Base-by-base conservation (phyloP, 2,113 vertebrate genomes). In the Sinocyclocheilus anshuiensis region DNA sequence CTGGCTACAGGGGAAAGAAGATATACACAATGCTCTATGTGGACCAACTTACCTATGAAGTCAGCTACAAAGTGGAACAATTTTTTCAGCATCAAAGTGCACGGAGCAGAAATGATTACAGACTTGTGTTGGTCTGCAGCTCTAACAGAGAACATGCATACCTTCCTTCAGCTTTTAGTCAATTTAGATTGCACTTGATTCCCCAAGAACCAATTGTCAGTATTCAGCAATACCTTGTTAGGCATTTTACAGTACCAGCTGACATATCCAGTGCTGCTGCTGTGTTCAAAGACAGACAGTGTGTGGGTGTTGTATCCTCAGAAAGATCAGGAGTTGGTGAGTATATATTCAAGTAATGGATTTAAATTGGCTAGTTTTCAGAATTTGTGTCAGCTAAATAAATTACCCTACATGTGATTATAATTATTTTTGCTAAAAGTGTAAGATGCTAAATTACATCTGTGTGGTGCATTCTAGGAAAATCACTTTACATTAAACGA, bases 121-220 rank as follows among this genome's bases (percentile, higher is more conserved):
- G 81, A 48, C 93, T 99, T 0, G 90, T 98, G 75, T 85, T 99
- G 18, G 89, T 99, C 83, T 99, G 98, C 72, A 96, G 95, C 91
- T 91, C 93, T 0, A 96, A 97, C 84, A 93, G 94, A 87, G 98
- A 99, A 83, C 95, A 97, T 91, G 91, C 96, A 82, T 97, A 97
- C 90, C 91, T 99, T 71, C 98, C 97, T 1, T 97, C 97, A 4
- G 96, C 93, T 87, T 97, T 99, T 92, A 98, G 97, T 93, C 96
- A 95, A 81, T 94, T 94, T 93, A 96, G 95, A 77, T 93, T 97
- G 87, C 97, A 94, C 78, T 89, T 97, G 92, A 92, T 96, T 24
- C 97, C 97, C 2, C 96, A 96, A 87, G 93, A 93, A 10, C 74
- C 93, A 0, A 57, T 92, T 0, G 9, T 39, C 0, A 91, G 89